A percentile compares a stretch with the other conserved stretches of the same genome.
Evolutionary conservation across 2,113 vertebrate genomes (phyloP).

Genomic region (Pachyramphus minor): DNA sequence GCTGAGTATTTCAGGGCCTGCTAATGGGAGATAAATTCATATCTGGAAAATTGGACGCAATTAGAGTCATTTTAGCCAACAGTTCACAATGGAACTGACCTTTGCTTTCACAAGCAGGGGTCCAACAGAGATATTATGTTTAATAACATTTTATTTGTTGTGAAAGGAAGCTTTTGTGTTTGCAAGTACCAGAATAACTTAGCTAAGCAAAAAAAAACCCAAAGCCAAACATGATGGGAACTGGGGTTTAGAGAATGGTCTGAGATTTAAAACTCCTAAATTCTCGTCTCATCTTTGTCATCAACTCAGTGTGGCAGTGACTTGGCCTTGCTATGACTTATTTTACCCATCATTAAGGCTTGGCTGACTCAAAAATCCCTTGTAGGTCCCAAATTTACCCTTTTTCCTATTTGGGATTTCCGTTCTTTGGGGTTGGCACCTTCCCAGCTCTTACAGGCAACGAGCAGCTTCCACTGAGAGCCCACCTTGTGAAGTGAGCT

Average conservation of each 20-base stretch:
- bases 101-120: constrained; percentile 26
- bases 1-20: not conserved
- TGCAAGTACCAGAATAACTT: not conserved
- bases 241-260: not conserved
- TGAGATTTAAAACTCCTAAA: not conserved
- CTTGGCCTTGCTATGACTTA: not conserved
- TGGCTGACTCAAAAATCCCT: not conserved
- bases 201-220: not conserved
- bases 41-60: constrained; percentile 11
- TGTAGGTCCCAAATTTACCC: not conserved
- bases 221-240: fast-evolving
- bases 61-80: not conserved
- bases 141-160: not conserved
- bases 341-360: not conserved
- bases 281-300: not conserved
- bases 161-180: not conserved
- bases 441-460: not conserved
- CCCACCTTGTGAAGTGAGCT: not conserved
- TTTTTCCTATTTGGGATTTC: not conserved
- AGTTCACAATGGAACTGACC: not conserved
- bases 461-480: not conserved
- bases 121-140: not conserved
- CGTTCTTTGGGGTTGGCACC: not conserved
- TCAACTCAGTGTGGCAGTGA: not conserved
- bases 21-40: constrained; percentile 19